Evolutionary conservation across 2,113 vertebrate species (phyloP), one percentile per base, ranked within the genome.

Genomic region (Callopanchax toddi): DNA sequence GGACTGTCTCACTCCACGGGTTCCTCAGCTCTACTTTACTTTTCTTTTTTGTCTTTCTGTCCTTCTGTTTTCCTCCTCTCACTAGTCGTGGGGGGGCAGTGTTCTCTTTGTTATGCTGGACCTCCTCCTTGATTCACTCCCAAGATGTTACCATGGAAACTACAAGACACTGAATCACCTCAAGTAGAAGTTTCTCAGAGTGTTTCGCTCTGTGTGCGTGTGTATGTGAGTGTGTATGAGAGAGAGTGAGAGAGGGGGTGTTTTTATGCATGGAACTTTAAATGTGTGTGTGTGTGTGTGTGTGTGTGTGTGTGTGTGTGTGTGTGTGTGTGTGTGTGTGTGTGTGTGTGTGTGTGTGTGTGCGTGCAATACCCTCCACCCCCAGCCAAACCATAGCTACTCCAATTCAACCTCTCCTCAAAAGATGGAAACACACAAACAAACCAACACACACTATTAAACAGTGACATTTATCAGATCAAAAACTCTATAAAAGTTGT

Each of bases 71-170:
- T 60, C 43, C 68, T 83, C 50, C 68, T 81, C 66, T 80, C 49
- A 42, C 62, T 66, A 80, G 89, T 81, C 85, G 15, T 84, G 67
- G 88, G 86, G 83, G 74, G 88, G 85, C 82, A 89, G 77, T 89
- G 84, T 89, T 87, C 76, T 71, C 86, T 86, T 91, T 83, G 81
- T 79, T 84, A 76, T 63, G 74, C 78, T 79, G 72, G 79, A 55
- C 86, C 76, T 81, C 81, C 79, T 86, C 48, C 76, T 82, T 79
- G 76, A 86, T 82, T 82, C 37, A 52, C 79, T 85, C 74, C 67
- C 80, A 71, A 55, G 75, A 81, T 51, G 89, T 91, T 88, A 76
- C 88, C 86, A 91, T 91, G 86, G 89, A 89, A 91, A 91, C 89
- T 86, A 89, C 78, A 85, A 89, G 86, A 87, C 88, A 89, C 85